Percentiles rank a stretch among this genome's conserved stretches.
These are phyloP conservation scores for Pangasius sanitwongsei DNA, from an alignment of 2,797 vertebrate species.

Conservation along the genomic window DNA sequence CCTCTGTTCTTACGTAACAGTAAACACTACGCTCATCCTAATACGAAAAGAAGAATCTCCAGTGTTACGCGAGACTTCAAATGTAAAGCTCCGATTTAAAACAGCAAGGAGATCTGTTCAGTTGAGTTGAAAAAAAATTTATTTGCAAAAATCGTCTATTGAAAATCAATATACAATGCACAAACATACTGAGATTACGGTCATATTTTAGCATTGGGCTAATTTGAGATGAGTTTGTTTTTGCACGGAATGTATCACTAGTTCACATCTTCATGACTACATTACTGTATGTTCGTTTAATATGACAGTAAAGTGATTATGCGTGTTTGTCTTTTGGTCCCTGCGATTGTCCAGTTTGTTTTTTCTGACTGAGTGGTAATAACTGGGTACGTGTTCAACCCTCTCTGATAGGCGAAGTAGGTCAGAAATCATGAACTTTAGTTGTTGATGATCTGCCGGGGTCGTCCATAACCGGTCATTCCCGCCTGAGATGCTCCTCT, in stretches of 20 bases:
- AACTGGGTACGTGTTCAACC: slow-evolving; percentile 46
- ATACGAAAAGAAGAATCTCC: slow-evolving; percentile 31
- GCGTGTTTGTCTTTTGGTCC: slow-evolving; percentile 29
- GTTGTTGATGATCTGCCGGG: slow-evolving; percentile 89
- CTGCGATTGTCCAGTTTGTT: slow-evolving; percentile 40
- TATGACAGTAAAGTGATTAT: background rate
- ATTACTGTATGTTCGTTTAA: slow-evolving; percentile 4
- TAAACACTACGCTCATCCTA: background rate
- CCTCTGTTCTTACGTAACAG: background rate
- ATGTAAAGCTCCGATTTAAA: slow-evolving; percentile 31
- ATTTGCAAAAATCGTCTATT: slow-evolving; percentile 67
- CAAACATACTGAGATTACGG: slow-evolving; percentile 52
- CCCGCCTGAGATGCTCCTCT: slow-evolving; percentile 91
- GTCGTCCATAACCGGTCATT: slow-evolving; percentile 90
- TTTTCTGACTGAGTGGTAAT: slow-evolving; percentile 33
- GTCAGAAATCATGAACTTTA: background rate
- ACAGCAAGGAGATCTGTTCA: slow-evolving; percentile 43
- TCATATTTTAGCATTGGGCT: slow-evolving; percentile 46
- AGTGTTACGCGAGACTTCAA: too few relatives aligned
- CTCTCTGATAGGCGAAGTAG: slow-evolving; percentile 49
- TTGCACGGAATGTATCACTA: slow-evolving; percentile 19
- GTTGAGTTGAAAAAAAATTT: slow-evolving; percentile 62
- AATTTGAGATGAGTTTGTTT: slow-evolving; percentile 42
- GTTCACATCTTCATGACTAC: background rate
- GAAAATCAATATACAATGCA: slow-evolving; percentile 57